These are phyloP conservation scores for Bombus picipes DNA, from an alignment of 1,140 invertebrate species.

Conservation along the genomic window DNA sequence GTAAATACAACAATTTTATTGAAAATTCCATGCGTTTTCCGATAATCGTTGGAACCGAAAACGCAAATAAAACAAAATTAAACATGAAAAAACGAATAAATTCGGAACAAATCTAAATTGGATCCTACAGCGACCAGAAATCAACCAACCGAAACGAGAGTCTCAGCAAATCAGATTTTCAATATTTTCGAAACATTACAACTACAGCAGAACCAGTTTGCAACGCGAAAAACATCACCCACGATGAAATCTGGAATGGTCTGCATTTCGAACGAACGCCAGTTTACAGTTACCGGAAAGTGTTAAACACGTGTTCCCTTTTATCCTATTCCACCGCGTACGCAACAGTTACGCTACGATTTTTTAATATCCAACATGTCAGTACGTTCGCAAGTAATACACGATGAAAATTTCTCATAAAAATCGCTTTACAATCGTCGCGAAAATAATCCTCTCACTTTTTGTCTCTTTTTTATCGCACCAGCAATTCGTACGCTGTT, in stretches of 20 bases:
- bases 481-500: background rate
- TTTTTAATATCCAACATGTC: background rate
- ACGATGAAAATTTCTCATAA: background rate
- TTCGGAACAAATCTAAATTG: background rate
- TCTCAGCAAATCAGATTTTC: background rate
- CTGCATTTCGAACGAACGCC: background rate
- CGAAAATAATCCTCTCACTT: background rate
- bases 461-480: too few species aligned
- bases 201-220: background rate
- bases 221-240: background rate
- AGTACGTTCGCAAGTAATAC: background rate
- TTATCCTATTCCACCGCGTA: background rate
- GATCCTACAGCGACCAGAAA: background rate
- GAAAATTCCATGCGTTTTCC: too few species aligned
- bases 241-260: too few species aligned
- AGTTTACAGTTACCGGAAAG: background rate
- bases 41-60: background rate
- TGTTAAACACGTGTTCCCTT: constrained; percentile 16
- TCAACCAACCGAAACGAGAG: background rate
- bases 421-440: background rate
- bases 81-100: background rate
- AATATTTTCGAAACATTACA: constrained; percentile 3
- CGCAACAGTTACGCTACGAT: background rate
- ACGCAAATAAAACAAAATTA: background rate
- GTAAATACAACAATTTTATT: too few species aligned